Evolutionary conservation across 2,113 vertebrate species (phyloP).

Genomic region (Actinemys pallida): DNA sequence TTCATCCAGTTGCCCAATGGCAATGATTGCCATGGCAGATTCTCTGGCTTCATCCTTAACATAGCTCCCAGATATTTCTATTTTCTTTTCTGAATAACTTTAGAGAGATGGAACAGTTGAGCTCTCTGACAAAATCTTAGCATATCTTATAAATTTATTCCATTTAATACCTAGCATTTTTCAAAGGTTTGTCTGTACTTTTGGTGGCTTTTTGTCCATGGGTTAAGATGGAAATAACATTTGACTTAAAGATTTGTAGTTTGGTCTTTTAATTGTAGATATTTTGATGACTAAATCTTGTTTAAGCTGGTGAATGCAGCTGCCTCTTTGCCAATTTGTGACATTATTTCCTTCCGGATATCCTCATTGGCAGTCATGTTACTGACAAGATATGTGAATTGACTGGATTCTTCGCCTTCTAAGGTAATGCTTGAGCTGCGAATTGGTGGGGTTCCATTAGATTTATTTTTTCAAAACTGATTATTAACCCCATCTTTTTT

Average conservation of each 20-base stretch:
- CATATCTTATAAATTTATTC: slow-evolving; percentile 34
- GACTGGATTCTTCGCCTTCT: slow-evolving; percentile 26
- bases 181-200: slow-evolving; percentile 39
- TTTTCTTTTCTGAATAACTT: neutral
- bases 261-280: slow-evolving; percentile 25
- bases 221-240: neutral
- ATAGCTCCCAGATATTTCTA: neutral
- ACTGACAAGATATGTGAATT: neutral
- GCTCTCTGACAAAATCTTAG: slow-evolving; percentile 23
- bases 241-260: slow-evolving; percentile 18
- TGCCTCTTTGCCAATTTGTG: neutral
- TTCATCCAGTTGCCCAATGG: neutral
- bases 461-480: neutral
- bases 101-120: neutral
- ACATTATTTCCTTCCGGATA: neutral
- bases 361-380: neutral
- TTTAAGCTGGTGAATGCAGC: neutral
- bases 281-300: slow-evolving; percentile 24
- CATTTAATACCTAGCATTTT: slow-evolving; percentile 37
- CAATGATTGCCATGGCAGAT: neutral
- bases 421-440: neutral
- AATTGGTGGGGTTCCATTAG: neutral
- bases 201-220: slow-evolving; percentile 42
- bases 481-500: neutral
- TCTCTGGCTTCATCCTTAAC: neutral